These are phyloP conservation scores for Crocidura indochinensis DNA, from an alignment of 2,797 vertebrate genomes.

Conservation along the genomic window DNA sequence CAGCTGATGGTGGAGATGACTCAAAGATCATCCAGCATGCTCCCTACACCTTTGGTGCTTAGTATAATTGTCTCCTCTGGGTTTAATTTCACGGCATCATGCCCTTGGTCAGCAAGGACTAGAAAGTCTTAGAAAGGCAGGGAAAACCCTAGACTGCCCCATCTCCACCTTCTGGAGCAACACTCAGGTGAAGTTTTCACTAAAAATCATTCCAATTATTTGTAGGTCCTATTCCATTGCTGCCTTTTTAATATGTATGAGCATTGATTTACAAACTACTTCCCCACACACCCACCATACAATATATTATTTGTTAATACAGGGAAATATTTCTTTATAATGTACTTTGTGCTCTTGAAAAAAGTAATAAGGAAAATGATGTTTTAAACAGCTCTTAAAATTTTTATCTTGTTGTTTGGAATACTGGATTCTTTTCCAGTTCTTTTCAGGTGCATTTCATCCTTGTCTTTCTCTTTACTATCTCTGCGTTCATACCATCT, in stretches of 20 bases:
- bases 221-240: too few relatives aligned
- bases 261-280: too few relatives aligned
- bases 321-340: background rate
- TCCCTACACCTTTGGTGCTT: background rate
- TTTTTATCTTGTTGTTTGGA: background rate
- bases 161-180: slow-evolving; percentile 15
- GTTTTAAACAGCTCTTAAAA: background rate
- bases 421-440: background rate
- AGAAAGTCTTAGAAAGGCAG: background rate
- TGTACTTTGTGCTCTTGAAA: background rate
- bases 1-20: background rate
- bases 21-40: background rate
- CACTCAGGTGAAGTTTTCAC: background rate
- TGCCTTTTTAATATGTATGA: too few relatives aligned
- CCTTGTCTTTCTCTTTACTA: background rate
- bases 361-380: background rate
- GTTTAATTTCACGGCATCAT: slow-evolving; percentile 57
- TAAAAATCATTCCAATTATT: background rate
- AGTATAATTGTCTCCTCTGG: background rate
- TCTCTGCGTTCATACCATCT: background rate
- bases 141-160: background rate
- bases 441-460: background rate
- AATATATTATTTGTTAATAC: background rate
- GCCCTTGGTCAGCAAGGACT: background rate
- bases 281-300: background rate